A percentile compares a stretch with the other conserved stretches of the same genome.
Conservation (phyloP, 2,797 vertebrate species). For the Pseudochirops cupreus region DNA sequence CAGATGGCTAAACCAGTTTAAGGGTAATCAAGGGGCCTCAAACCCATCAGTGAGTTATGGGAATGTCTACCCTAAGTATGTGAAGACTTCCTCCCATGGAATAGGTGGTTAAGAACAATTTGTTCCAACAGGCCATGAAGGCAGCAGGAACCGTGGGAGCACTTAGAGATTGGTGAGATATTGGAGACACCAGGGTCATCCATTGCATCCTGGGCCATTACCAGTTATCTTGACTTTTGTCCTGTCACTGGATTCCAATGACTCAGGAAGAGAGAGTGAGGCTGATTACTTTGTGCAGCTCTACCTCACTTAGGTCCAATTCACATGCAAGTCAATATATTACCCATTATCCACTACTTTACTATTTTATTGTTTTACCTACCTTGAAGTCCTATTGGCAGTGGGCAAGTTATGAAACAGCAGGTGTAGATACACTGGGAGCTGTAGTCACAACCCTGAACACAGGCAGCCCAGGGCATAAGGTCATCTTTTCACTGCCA, state of each 20-base stretch:
- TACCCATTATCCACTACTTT: neutral
- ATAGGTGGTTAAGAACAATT: neutral
- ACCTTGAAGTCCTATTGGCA: neutral
- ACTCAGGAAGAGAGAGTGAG: neutral
- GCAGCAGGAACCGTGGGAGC: neutral
- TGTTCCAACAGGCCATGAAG: neutral
- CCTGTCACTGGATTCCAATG: neutral
- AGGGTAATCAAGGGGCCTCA: neutral
- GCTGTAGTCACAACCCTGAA: neutral
- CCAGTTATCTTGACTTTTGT: neutral
- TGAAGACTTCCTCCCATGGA: neutral
- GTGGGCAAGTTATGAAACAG: neutral
- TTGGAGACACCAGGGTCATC: neutral
- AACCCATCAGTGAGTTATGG: neutral
- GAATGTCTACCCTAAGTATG: neutral
- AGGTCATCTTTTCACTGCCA: neutral
- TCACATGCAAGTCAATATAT: neutral
- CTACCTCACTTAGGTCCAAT: neutral
- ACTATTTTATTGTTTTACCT: neutral
- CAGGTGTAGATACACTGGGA: neutral
- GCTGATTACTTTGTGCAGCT: neutral
- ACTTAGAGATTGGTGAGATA: neutral
- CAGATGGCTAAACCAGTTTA: neutral
- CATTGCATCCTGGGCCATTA: neutral
- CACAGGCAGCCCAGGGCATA: neutral